These are phyloP conservation scores for Malthinus flaveolus DNA, from an alignment of 2,888 invertebrate genomes.

Conservation along the genomic window DNA sequence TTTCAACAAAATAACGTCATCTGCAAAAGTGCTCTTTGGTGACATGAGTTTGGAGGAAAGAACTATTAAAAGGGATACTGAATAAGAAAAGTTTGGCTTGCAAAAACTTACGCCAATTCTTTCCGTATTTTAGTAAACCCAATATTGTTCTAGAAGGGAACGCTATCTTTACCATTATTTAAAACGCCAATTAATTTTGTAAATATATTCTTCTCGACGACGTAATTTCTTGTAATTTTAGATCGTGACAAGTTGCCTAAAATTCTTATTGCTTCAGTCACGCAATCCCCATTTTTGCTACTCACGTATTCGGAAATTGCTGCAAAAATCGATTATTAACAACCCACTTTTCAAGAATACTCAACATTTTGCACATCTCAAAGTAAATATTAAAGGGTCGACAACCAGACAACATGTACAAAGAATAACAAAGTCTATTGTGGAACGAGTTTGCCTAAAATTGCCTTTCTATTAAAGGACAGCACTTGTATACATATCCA, in stretches of 20 bases:
- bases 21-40: slow-evolving; percentile 43
- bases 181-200: slow-evolving; percentile 62
- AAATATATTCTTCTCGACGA: slow-evolving; percentile 69
- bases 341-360: too few relatives aligned
- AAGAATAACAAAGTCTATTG: too few relatives aligned
- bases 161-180: slow-evolving; percentile 56
- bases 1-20: slow-evolving; percentile 70
- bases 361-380: too few relatives aligned
- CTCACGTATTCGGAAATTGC: slow-evolving; percentile 55
- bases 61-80: slow-evolving; percentile 19
- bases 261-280: slow-evolving; percentile 76
- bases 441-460: too few relatives aligned
- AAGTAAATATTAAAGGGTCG: too few relatives aligned
- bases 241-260: slow-evolving; percentile 82
- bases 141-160: neutral
- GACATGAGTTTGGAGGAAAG: slow-evolving; percentile 14
- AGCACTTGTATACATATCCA: too few relatives aligned
- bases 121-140: neutral
- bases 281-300: slow-evolving; percentile 57
- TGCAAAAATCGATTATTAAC: slow-evolving; percentile 37
- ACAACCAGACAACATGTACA: too few relatives aligned
- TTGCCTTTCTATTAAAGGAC: too few relatives aligned
- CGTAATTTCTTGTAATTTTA: slow-evolving; percentile 63
- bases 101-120: too few relatives aligned
- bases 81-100: too few relatives aligned